Conservation (phyloP, 1,140 invertebrate species). For the Phthorimaea operculella region DNA sequence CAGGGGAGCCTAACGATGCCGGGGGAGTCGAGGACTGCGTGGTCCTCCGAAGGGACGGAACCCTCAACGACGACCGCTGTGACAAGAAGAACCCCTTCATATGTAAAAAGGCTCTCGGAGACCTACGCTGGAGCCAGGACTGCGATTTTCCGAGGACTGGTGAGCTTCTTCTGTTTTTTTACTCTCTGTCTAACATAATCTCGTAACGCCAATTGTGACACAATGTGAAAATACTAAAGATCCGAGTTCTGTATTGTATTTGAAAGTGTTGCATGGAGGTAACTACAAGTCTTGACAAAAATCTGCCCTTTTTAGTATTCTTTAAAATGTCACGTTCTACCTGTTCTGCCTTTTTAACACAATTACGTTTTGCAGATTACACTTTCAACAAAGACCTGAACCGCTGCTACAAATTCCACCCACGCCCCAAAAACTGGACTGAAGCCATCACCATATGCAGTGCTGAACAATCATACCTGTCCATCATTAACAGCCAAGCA, state of each 20-base stretch:
- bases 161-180: conserved; percentile 18
- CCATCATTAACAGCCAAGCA: conserved; percentile 44
- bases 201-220: too few relatives aligned
- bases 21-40: conserved; percentile 41
- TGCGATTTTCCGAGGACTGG: conserved; percentile 49
- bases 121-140: conserved; percentile 36
- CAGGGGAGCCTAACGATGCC: conserved; percentile 43
- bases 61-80: conserved; percentile 40
- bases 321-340: too few relatives aligned
- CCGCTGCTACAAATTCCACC: conserved; percentile 60
- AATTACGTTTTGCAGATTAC: too few relatives aligned
- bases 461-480: conserved; percentile 51
- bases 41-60: conserved; percentile 25
- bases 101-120: conserved; percentile 42
- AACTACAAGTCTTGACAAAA: too few relatives aligned
- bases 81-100: conserved; percentile 34
- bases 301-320: too few relatives aligned
- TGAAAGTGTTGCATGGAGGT: too few relatives aligned
- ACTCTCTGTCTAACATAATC: too few relatives aligned
- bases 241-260: too few relatives aligned
- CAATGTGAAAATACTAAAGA: too few relatives aligned
- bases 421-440: conserved; percentile 42
- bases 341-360: too few relatives aligned
- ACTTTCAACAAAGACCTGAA: conserved; percentile 22
- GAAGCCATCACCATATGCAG: conserved; percentile 43